These are phyloP conservation scores for Thereuonema tuberculata DNA, from an alignment of 1,140 invertebrate species.

Conservation along the genomic window DNA sequence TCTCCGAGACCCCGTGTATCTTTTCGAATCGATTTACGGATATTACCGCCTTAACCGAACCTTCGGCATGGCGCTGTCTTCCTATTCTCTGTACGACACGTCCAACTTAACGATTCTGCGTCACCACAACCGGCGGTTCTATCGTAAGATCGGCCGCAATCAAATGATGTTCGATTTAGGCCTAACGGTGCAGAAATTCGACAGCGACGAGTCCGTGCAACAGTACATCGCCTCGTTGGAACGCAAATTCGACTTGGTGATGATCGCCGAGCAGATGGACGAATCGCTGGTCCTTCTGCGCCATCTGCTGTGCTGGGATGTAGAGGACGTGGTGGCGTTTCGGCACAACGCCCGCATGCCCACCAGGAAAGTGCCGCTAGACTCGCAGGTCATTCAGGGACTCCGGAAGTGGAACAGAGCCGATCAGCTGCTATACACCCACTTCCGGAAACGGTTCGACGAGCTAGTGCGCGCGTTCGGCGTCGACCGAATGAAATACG, in stretches of 20 bases:
- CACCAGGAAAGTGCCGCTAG: constrained; percentile 12
- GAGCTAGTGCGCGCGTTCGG: constrained; percentile 24
- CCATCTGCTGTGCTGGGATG: constrained; percentile 22
- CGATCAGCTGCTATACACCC: constrained; percentile 26
- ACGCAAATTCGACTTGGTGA: constrained; percentile 22
- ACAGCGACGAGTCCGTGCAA: constrained; percentile 14
- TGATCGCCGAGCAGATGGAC: constrained; percentile 23
- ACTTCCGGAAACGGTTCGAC: constrained; percentile 27
- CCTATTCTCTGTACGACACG: background rate
- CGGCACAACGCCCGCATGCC: constrained; percentile 14
- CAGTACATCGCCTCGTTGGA: constrained; percentile 22
- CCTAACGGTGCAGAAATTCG: constrained; percentile 20
- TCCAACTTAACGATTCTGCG: background rate
- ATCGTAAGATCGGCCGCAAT: constrained; percentile 24
- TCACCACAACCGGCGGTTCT: background rate
- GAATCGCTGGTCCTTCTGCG: constrained; percentile 23
- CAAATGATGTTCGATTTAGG: constrained; percentile 34
- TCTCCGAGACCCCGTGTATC: constrained; percentile 11
- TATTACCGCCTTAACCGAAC: constrained; percentile 6
- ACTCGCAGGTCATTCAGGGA: background rate
- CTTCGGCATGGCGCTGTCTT: background rate
- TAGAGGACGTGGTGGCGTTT: constrained; percentile 23
- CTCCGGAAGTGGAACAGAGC: constrained; percentile 13
- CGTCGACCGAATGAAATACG: constrained; percentile 21
- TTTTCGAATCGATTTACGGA: constrained; percentile 14